Evolutionary conservation across 2,888 invertebrate species (phyloP).

Genomic region (Megastigmus dorsalis): DNA sequence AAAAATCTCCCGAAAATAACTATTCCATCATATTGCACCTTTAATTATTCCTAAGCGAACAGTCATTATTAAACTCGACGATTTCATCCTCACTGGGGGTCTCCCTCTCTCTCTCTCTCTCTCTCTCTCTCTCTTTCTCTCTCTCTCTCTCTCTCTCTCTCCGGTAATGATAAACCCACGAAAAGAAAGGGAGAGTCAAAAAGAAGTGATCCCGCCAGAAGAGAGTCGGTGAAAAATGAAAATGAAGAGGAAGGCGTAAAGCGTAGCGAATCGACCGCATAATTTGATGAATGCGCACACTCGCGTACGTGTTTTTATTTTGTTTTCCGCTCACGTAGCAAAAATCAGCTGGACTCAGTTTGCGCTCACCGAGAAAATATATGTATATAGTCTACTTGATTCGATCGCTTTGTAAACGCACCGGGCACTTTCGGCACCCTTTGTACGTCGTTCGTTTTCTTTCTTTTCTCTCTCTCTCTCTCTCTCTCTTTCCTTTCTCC

Average conservation of each 20-base stretch:
- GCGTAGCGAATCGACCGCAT: conserved; percentile 29
- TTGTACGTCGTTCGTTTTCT: conserved; percentile 20
- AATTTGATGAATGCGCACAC: no score
- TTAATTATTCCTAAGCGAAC: conserved; percentile 38
- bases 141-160: no score
- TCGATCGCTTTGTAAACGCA: conserved; percentile 39
- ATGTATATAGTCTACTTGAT: conserved; percentile 28
- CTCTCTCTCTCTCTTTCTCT: no score
- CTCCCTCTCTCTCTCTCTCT: no score
- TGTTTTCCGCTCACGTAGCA: not conserved
- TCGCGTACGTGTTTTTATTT: no score
- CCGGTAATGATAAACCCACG: no score
- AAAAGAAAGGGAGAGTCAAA: no score
- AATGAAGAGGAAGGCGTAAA: conserved; percentile 8
- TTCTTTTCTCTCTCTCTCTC: not conserved
- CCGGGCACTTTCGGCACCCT: conserved; percentile 50
- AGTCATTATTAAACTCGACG: conserved; percentile 28
- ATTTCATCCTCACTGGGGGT: conserved; percentile 40
- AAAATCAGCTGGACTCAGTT: conserved; percentile 18
- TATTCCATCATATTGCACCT: not conserved
- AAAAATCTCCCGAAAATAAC: no score
- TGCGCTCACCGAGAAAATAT: not conserved
- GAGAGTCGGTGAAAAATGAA: not conserved
- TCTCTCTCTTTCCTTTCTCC: not conserved
- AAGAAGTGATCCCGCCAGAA: no score